Percentiles rank a stretch among this genome's conserved stretches.
Conservation (phyloP, 2,113 vertebrate species). For the Cyprinodon brontotheroides region DNA sequence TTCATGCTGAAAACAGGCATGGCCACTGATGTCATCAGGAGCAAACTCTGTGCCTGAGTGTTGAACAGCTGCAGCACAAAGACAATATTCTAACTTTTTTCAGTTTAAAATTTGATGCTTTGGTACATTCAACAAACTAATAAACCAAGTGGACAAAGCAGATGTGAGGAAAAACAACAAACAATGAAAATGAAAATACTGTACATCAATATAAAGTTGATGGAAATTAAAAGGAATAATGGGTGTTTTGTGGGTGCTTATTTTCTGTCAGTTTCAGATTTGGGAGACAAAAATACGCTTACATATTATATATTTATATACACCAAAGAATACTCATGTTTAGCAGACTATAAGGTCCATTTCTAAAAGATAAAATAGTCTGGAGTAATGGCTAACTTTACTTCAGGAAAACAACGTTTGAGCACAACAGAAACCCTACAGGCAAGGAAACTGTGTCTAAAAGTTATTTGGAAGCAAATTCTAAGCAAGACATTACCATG, state of each 20-base stretch:
- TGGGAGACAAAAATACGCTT: background rate
- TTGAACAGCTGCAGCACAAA: constrained; percentile 83
- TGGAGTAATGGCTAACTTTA: background rate
- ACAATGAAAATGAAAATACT: background rate
- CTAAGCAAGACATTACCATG: background rate
- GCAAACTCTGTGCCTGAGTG: constrained; percentile 86
- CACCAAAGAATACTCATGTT: background rate
- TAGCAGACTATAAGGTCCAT: background rate
- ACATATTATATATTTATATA: too few relatives aligned
- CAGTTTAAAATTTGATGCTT: too few relatives aligned
- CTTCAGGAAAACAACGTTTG: background rate
- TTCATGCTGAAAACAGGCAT: constrained; percentile 99
- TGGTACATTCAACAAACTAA: background rate
- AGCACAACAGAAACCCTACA: background rate
- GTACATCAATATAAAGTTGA: background rate
- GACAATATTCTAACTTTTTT: background rate
- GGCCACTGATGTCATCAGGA: constrained; percentile 93
- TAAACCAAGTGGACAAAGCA: background rate
- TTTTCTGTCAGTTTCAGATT: background rate
- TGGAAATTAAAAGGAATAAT: background rate
- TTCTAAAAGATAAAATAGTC: background rate
- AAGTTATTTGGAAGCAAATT: background rate
- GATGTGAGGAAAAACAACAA: background rate
- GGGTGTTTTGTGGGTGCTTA: background rate
- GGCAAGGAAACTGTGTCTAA: background rate